Percentiles rank a stretch among this genome's conserved stretches.
Evolutionary conservation across 1,140 invertebrate genomes (phyloP).

Genomic region (Chlorops oryzae): DNA sequence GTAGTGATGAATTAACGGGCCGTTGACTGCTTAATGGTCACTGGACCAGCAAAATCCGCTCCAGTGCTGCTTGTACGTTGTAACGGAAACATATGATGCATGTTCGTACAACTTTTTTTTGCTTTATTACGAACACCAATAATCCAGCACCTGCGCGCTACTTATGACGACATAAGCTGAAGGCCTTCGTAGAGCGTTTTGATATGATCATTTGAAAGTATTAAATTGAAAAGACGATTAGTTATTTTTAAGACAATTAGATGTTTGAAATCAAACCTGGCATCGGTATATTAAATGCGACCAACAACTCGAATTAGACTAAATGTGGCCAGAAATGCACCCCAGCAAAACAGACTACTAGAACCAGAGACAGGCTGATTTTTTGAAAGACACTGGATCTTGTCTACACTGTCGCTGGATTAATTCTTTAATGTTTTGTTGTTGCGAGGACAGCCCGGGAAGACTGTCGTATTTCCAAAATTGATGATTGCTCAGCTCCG

Average conservation of each 20-base stretch:
- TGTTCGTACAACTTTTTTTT: too few relatives aligned
- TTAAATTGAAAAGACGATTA: too few relatives aligned
- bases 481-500: slow-evolving; percentile 6
- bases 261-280: background rate
- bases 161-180: too few relatives aligned
- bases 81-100: background rate
- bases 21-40: background rate
- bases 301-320: slow-evolving; percentile 1
- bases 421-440: too few relatives aligned
- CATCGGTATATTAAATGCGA: background rate
- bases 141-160: too few relatives aligned
- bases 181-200: too few relatives aligned
- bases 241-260: slow-evolving; percentile 3
- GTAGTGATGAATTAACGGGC: background rate
- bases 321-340: background rate
- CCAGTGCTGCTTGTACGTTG: background rate
- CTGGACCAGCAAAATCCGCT: slow-evolving; percentile 17
- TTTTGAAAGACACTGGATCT: background rate
- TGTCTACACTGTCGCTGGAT: background rate
- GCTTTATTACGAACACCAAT: too few relatives aligned
- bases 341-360: background rate
- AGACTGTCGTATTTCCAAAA: too few relatives aligned
- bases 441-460: too few relatives aligned
- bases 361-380: background rate
- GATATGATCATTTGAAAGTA: too few relatives aligned